phyloP scores from a whole-genome alignment of 2,113 vertebrate genomes.

The Anhinga anhinga region DNA sequence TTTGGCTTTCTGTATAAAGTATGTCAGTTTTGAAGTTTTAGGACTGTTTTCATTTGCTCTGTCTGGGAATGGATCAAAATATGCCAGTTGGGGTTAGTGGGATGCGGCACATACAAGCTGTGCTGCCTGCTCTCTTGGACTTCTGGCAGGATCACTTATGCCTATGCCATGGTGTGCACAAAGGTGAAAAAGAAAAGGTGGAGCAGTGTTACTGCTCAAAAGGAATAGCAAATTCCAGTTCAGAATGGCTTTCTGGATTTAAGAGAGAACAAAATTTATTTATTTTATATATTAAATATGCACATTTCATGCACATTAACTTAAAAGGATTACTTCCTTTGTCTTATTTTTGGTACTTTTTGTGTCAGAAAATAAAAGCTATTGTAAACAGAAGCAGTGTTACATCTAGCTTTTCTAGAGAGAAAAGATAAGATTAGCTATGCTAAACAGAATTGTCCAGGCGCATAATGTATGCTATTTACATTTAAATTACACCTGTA shows the following conservation, averaged over 20 bases:
- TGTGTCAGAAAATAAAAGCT: not conserved
- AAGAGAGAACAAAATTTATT: not conserved
- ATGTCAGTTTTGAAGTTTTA: not conserved
- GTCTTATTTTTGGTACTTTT: not conserved
- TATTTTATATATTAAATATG: not conserved
- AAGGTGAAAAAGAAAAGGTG: not conserved
- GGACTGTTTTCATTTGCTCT: not conserved
- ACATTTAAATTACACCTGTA: not conserved
- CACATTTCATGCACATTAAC: not conserved
- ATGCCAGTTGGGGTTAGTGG: too few relatives aligned
- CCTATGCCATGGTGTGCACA: not conserved
- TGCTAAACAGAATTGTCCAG: not conserved
- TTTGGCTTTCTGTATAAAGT: not conserved
- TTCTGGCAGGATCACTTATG: not conserved
- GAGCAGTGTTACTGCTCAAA: not conserved
- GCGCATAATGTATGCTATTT: not conserved
- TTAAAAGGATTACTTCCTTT: not conserved
- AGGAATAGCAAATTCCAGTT: not conserved
- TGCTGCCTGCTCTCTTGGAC: not conserved
- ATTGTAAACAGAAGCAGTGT: not conserved
- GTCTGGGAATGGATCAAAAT: not conserved
- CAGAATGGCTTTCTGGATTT: not conserved
- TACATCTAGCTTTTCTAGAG: not conserved
- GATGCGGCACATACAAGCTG: not conserved
- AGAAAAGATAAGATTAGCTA: not conserved